Evolutionary conservation across 2,113 vertebrate species (phyloP), one percentile per base, ranked within the genome.

Genomic region (Illadopsis cleaveri): DNA sequence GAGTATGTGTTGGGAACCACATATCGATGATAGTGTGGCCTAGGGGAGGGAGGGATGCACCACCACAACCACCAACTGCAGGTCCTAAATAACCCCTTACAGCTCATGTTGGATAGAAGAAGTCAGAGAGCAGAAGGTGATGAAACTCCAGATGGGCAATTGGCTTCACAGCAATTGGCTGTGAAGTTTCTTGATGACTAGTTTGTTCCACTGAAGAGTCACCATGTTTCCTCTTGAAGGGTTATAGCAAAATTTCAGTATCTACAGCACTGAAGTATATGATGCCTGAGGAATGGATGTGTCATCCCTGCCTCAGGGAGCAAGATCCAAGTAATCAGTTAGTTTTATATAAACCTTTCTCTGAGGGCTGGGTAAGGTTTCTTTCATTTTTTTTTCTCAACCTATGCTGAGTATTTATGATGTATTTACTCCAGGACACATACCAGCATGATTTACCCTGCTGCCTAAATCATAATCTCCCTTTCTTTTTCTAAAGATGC

Each of bases 371-470:
- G 15, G 11, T 75, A 35, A 23, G 2, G 0, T 53, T 86, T 83
- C 24, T 78, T 90, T 77, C 6, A 21, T 61, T 51, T 88, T 27
- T 88, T 27, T 18, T 47, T 48, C 40, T 80, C 40, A 48, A 27
- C 6, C 31, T 7, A 3, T 82, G 31, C 62, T 45, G 33, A 57
- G 15, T 72, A 75, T 86, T 94, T 70, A 3, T 62, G 31, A 48
- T 42, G 24, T 69, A 25, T 82, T 82, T 40, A 40, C 12, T 44
- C 21, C 53, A 51, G 40, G 19, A 75, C 27, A 31, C 0, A 1
- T 75, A 31, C 11, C 0, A 1, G 11, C 9, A 16, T 18, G 79
- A 57, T n/a, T n/a, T n/a, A 25, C 15, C 7, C 68, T 2, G 1
- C 40, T 93, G 40, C 17, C 70, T 82, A 57, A 87, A 78, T 4